Percentiles rank a stretch among this genome's conserved stretches.
These are phyloP conservation scores for Lycaon pictus DNA, from an alignment of 2,113 vertebrate genomes.

Conservation along the genomic window DNA sequence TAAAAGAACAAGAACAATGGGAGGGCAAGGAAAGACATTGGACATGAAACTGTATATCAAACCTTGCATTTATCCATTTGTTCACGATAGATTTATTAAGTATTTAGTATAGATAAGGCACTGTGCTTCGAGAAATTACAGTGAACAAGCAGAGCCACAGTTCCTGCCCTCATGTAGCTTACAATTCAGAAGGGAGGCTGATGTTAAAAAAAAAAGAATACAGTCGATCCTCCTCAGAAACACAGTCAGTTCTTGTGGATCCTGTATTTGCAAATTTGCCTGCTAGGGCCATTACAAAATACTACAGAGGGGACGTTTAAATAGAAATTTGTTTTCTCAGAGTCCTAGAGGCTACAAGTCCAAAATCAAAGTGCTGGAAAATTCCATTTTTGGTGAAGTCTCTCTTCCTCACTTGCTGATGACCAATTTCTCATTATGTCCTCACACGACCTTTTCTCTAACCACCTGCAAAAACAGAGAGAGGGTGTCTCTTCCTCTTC, in stretches of 20 bases:
- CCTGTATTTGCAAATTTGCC: neutral
- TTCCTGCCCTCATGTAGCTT: neutral
- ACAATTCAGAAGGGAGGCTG: neutral
- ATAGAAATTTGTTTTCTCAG: neutral
- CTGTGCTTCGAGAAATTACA: neutral
- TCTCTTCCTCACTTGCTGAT: neutral
- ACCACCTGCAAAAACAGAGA: neutral
- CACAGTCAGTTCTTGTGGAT: neutral
- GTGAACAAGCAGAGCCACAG: neutral
- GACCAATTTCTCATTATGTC: neutral
- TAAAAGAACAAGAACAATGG: neutral
- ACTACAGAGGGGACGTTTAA: neutral
- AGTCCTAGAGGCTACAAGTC: neutral
- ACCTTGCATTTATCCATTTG: neutral
- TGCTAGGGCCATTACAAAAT: neutral
- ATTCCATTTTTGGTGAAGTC: neutral
- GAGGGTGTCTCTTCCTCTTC: neutral
- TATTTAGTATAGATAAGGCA: neutral
- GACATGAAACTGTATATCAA: neutral
- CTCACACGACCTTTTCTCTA: neutral
- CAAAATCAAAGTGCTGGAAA: neutral
- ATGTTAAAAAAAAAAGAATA: neutral
- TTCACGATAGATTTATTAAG: neutral
- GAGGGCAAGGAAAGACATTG: neutral
- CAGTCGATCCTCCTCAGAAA: neutral